A percentile compares a stretch with the other conserved stretches of the same genome.
These are phyloP conservation scores for Rana temporaria DNA, from an alignment of 2,113 vertebrate genomes.

Conservation along the genomic window DNA sequence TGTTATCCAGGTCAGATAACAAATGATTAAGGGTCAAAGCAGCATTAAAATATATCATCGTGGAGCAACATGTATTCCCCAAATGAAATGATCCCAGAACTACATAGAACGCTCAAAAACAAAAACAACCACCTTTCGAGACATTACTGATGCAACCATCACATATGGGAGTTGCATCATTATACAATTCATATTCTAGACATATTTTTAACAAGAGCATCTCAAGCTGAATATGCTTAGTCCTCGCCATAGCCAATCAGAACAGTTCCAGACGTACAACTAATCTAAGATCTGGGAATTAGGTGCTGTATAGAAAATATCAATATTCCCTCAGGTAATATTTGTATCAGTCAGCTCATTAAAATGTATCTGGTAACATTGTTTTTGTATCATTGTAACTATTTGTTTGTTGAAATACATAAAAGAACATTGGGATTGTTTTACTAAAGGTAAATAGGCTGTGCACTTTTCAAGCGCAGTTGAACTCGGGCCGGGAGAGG, in stretches of 20 bases:
- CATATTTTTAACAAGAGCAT: not conserved
- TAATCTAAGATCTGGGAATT: not conserved
- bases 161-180: constrained; percentile 31
- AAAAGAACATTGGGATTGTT: too few relatives aligned
- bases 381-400: not conserved
- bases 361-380: not conserved
- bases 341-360: constrained; percentile 36
- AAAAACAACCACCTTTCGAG: constrained; percentile 12
- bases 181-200: not conserved
- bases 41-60: not conserved
- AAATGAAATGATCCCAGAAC: constrained; percentile 11
- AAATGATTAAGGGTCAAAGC: constrained; percentile 20
- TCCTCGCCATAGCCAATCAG: not conserved
- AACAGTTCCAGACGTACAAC: not conserved
- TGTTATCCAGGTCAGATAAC: constrained; percentile 1
- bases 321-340: constrained; percentile 21
- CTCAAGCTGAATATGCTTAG: not conserved
- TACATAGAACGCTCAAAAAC: not conserved
- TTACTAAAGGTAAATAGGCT: too few relatives aligned
- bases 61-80: constrained; percentile 22
- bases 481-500: too few relatives aligned
- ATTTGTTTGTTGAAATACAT: too few relatives aligned
- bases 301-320: not conserved
- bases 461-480: too few relatives aligned
- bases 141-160: constrained; percentile 17